Evolutionary conservation across 2,888 invertebrate genomes (phyloP), one percentile per base, ranked within the genome.

Genomic region (Sussaba pulchella): DNA sequence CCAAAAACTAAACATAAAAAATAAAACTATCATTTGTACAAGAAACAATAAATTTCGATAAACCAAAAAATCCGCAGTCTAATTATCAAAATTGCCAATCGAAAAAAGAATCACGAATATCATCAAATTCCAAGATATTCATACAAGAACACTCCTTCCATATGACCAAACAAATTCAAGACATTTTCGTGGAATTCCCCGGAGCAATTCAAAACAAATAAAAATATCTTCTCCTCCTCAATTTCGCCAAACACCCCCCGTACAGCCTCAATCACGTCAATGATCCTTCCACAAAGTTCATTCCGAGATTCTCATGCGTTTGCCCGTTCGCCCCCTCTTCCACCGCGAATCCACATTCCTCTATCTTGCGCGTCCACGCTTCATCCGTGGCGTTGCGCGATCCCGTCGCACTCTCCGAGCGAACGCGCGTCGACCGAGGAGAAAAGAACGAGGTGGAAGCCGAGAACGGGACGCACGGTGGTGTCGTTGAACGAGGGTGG

Each of bases 401-500:
- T 50, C 24, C 21, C n/a, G 21, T 17, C 10, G 24, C 50, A n/a
- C n/a, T n/a, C n/a, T n/a, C n/a, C n/a, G n/a, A n/a, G n/a, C n/a
- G n/a, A n/a, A n/a, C n/a, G n/a, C n/a, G n/a, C n/a, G n/a, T 31
- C 31, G 31, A 31, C 73, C 47, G 31, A 50, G 59, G 57, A 66
- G 21, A 67, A 21, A 19, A 43, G 71, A 63, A 71, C 43, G 47
- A 45, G 41, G 41, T 50, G 24, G 24, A 66, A 36, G 61, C 36
- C 47, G 75, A 59, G 73, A 69, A 45, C 76, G 83, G 82, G 79
- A 82, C 82, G 50, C 24, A n/a, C n/a, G n/a, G n/a, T n/a, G 24
- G 52, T 21, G 52, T 57, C 31, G 57, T 14, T 57, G 36, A 57
- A 31, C 81, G 82, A 74, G 66, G 78, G 83, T 85, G 88, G 89